phyloP scores from a whole-genome alignment of 2,888 invertebrate genomes.

The Trisateles emortualis region DNA sequence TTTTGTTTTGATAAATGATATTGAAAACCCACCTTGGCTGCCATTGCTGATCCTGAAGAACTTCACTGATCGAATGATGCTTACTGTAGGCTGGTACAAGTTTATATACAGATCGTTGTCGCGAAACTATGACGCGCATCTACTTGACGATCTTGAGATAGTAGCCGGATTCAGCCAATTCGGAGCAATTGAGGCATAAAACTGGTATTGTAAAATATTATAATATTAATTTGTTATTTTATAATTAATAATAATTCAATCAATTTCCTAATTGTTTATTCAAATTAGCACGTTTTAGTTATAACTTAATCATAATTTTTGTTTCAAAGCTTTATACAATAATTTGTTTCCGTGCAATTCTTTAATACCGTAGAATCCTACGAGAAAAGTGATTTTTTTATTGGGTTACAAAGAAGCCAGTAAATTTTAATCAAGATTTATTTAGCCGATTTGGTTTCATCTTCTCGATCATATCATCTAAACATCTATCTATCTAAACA shows the following conservation, averaged over 20 bases:
- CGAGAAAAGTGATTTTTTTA: too few species aligned
- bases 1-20: too few species aligned
- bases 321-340: too few species aligned
- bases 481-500: too few species aligned
- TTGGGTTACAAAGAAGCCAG: too few species aligned
- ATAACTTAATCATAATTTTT: too few species aligned
- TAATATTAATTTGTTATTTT: background rate
- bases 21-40: conserved; percentile 65
- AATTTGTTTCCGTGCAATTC: too few species aligned
- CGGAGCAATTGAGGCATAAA: conserved; percentile 30
- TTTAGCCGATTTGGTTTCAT: too few species aligned
- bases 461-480: too few species aligned
- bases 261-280: background rate
- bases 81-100: conserved; percentile 29
- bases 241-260: background rate
- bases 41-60: conserved; percentile 65
- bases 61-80: conserved; percentile 65
- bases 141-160: conserved; percentile 54
- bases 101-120: conserved; percentile 60
- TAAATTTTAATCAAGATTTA: too few species aligned
- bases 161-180: conserved; percentile 33
- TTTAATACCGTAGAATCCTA: too few species aligned
- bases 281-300: too few species aligned
- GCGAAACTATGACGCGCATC: conserved; percentile 24
- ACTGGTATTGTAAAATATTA: background rate